phyloP scores from a whole-genome alignment of 2,888 invertebrate genomes.

The Adelognathus sp. region DNA sequence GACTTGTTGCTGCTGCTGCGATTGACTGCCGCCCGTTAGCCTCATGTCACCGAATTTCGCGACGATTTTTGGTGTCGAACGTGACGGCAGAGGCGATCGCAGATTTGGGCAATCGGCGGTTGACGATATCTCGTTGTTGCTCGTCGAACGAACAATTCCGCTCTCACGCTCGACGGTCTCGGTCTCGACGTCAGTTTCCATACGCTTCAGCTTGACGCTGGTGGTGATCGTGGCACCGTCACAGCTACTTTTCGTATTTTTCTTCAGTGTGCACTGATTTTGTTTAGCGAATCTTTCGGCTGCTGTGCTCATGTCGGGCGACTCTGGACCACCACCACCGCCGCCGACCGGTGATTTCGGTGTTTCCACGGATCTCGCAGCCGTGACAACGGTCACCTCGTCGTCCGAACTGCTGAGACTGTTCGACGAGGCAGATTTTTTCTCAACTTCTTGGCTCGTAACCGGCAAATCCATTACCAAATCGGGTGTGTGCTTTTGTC shows the following conservation, averaged over 20 bases:
- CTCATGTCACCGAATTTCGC: slow-evolving; percentile 86
- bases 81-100: slow-evolving; percentile 83
- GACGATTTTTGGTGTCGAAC: slow-evolving; percentile 85
- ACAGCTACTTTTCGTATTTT: slow-evolving; percentile 82
- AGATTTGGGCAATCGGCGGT: slow-evolving; percentile 64
- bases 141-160: too few species aligned
- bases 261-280: slow-evolving; percentile 90
- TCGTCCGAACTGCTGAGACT: slow-evolving; percentile 77
- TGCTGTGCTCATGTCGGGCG: slow-evolving; percentile 87
- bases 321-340: slow-evolving; percentile 81
- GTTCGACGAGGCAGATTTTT: slow-evolving; percentile 77
- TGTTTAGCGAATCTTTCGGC: slow-evolving; percentile 91
- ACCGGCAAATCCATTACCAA: slow-evolving; percentile 92
- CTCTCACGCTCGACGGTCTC: slow-evolving; percentile 74
- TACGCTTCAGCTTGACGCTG: slow-evolving; percentile 66
- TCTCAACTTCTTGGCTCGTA: slow-evolving; percentile 75
- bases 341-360: slow-evolving; percentile 77
- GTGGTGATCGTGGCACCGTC: slow-evolving; percentile 58
- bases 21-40: slow-evolving; percentile 83
- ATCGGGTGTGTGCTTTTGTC: slow-evolving; percentile 88
- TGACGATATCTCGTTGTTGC: slow-evolving; percentile 74
- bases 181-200: slow-evolving; percentile 57
- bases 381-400: slow-evolving; percentile 75
- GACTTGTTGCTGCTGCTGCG: slow-evolving; percentile 71
- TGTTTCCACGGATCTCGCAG: slow-evolving; percentile 72